These are phyloP conservation scores for Meloidogyne floridensis DNA, from an alignment of 1,140 invertebrate genomes.

Conservation along the genomic window DNA sequence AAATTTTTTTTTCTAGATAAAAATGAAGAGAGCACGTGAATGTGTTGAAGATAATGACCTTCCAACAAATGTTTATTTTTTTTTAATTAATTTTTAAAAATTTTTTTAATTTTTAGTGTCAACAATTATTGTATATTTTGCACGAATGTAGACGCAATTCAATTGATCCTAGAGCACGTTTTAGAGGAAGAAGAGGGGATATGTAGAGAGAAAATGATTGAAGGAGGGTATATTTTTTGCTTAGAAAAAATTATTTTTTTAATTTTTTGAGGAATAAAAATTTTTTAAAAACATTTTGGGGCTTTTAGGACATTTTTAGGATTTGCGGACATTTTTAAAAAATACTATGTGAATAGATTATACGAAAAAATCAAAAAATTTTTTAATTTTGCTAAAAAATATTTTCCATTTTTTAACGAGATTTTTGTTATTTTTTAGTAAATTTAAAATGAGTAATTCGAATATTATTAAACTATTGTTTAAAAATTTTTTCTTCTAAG, in stretches of 20 bases:
- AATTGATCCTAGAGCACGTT: slow-evolving; percentile 23
- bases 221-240: not conserved
- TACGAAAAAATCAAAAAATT: too few relatives aligned
- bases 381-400: too few relatives aligned
- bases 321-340: too few relatives aligned
- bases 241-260: not conserved
- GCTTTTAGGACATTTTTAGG: too few relatives aligned
- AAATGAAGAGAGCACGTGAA: slow-evolving; percentile 14
- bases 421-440: too few relatives aligned
- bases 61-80: not conserved
- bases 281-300: too few relatives aligned
- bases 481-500: too few relatives aligned
- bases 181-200: slow-evolving; percentile 26
- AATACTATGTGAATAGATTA: too few relatives aligned
- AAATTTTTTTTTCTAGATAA: not conserved
- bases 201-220: slow-evolving; percentile 14
- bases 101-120: not conserved
- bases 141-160: slow-evolving; percentile 24
- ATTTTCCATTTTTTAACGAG: too few relatives aligned
- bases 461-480: too few relatives aligned
- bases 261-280: too few relatives aligned
- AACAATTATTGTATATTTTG: slow-evolving; percentile 15
- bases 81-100: not conserved
- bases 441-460: too few relatives aligned
- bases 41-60: slow-evolving; percentile 10